Evolutionary conservation across 2,888 invertebrate genomes (phyloP).

Genomic region (Callyntrura sp.): DNA sequence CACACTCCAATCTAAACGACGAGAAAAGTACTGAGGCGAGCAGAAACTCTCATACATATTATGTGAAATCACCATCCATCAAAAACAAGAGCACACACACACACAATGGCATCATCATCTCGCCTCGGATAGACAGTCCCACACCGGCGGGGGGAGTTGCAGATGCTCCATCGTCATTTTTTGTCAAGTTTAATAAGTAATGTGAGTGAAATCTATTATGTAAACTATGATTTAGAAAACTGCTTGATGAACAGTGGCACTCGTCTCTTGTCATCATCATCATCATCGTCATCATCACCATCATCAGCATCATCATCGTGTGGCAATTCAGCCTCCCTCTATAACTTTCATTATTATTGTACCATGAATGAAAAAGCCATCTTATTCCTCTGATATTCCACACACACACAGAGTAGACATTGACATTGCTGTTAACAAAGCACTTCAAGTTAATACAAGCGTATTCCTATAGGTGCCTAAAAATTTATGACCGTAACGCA

Average conservation of each 20-base stretch:
- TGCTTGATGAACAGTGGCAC: conserved; percentile 29
- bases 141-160: conserved; percentile 10
- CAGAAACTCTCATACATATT: background rate
- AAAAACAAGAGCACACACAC: conserved; percentile 2
- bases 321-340: background rate
- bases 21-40: background rate
- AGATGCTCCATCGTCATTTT: conserved; percentile 42
- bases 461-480: background rate
- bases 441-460: conserved; percentile 31
- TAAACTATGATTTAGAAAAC: conserved; percentile 62
- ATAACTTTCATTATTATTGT: conserved; percentile 13
- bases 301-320: conserved; percentile 37
- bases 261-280: conserved; percentile 17
- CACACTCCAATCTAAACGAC: background rate
- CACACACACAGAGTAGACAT: no score
- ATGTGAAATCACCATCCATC: conserved; percentile 10
- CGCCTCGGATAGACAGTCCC: background rate
- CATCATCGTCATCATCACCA: conserved; percentile 29
- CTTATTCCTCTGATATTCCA: conserved; percentile 3
- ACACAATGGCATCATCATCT: background rate
- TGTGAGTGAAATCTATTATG: conserved; percentile 63
- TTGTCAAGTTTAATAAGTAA: conserved; percentile 65
- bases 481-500: background rate
- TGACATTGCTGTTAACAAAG: conserved; percentile 31
- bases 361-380: background rate